Base-by-base conservation (phyloP, 2,113 vertebrate species). In the Uropsilus gracilis region DNA sequence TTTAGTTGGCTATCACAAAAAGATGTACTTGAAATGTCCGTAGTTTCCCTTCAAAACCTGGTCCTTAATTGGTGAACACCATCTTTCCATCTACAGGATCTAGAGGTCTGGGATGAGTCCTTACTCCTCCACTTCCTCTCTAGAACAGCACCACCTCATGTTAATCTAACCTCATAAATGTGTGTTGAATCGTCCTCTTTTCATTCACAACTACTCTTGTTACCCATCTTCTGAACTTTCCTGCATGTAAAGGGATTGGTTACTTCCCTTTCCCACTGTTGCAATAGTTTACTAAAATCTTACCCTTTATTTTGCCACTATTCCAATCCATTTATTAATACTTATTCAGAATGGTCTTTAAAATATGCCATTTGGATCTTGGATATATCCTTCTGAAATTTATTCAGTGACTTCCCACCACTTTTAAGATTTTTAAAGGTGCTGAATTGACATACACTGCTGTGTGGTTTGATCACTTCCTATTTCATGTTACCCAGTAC, bases 401-500 rank as follows among this genome's bases (percentile, higher is more conserved):
- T 68, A 12, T 30, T 8, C 39, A 53, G 18, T 68, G 63, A 20
- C 5, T 90, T 93, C 89, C 3, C 14, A 39, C 26, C 64, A 30
- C 16, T 63, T 50, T 66, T 59, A 93, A 8, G 10, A 39, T 42
- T 73, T 42, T 64, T 7, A 9, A 84, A 53, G 77, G 69, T 39
- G 30, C 24, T 42, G 30, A 32, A 0, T 2, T n/a, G 6, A 5
- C 26, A 63, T 24, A 18, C 7, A 14, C 2, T 30, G 20, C 30
- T 14, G 6, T 0, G 11, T 44, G 2, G 8, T 86, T 34, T 86
- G 50, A 8, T 30, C 44, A 17, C 6, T 46, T n/a, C 50, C 10
- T 63, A 2, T 12, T 0, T 46, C 32, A 26, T 3, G 28, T 1
- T 1, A 17, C 26, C 39, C 2, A 46, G 7, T 14, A 13, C 50